phyloP scores from a whole-genome alignment of 2,888 invertebrate species.

The Phalera bucephala region DNA sequence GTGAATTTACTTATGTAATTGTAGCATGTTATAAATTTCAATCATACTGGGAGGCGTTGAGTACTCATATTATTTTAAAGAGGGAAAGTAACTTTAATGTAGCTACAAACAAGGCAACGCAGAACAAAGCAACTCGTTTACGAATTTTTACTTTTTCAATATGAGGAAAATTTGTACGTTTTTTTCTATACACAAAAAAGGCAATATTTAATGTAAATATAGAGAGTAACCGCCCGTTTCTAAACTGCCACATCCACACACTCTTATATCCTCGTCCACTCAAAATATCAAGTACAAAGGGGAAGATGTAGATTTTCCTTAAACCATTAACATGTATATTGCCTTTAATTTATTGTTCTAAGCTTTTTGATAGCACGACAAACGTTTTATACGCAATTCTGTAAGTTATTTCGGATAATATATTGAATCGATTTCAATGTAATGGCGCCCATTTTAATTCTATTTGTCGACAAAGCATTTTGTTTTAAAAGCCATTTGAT shows the following conservation, averaged over 20 bases:
- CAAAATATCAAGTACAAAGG: slow-evolving; percentile 49
- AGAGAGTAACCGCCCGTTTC: too few species aligned
- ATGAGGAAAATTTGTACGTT: too few species aligned
- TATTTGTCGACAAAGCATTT: neutral
- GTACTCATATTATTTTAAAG: too few species aligned
- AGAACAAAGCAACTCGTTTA: too few species aligned
- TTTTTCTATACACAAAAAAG: too few species aligned
- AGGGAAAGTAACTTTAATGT: too few species aligned
- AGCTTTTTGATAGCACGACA: slow-evolving; percentile 59
- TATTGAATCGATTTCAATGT: slow-evolving; percentile 10
- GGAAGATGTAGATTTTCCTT: slow-evolving; percentile 70
- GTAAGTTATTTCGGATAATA: slow-evolving; percentile 26
- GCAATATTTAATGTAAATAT: too few species aligned
- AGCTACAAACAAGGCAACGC: too few species aligned
- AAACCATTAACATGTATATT: slow-evolving; percentile 76
- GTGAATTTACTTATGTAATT: too few species aligned
- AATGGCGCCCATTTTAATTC: slow-evolving; percentile 14
- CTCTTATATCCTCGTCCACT: slow-evolving; percentile 11
- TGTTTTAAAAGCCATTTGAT: slow-evolving; percentile 2
- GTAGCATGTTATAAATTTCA: too few species aligned
- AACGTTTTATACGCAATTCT: slow-evolving; percentile 59
- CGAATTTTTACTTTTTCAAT: too few species aligned
- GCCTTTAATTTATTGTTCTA: slow-evolving; percentile 66
- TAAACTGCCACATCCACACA: slow-evolving; percentile 34
- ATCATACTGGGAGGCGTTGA: too few species aligned